Percentiles rank a stretch among this genome's conserved stretches.
Evolutionary conservation across 37 sponge, comb jelly and placozoan genomes (phyloP).

Genomic region (Hormiphora californensis): DNA sequence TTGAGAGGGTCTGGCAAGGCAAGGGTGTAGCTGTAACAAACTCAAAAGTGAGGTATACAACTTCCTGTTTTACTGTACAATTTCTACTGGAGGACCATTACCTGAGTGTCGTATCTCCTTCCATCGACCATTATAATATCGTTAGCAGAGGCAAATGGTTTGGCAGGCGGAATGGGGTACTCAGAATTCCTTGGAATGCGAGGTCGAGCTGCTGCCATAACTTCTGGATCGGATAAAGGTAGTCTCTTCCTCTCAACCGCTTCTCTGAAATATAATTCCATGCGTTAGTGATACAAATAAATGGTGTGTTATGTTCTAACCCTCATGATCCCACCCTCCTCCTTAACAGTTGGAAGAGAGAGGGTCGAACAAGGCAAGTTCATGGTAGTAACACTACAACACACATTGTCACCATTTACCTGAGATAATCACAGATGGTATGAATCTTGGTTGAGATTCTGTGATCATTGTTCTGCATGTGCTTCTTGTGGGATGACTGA

Average conservation of each 20-base stretch:
- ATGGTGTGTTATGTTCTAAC: too few species aligned
- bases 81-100: background rate
- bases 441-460: constrained; percentile 18
- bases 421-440: constrained; percentile 24
- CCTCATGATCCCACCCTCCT: too few species aligned
- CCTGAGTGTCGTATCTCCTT: constrained; percentile 34
- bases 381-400: too few species aligned
- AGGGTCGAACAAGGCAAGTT: too few species aligned
- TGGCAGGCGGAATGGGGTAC: constrained; percentile 34
- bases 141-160: constrained; percentile 38
- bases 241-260: constrained; percentile 30
- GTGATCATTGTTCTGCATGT: constrained; percentile 17
- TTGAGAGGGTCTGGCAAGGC: too few species aligned
- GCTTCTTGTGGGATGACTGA: background rate
- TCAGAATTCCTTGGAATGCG: constrained; percentile 2
- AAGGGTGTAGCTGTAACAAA: too few species aligned
- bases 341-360: too few species aligned
- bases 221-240: constrained; percentile 20
- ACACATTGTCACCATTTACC: too few species aligned
- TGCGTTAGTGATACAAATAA: background rate
- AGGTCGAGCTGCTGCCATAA: constrained; percentile 28
- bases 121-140: constrained; percentile 33
- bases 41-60: too few species aligned
- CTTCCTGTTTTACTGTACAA: too few species aligned
- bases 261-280: background rate